Evolutionary conservation across 2,797 vertebrate genomes (phyloP), one percentile per base, ranked within the genome.

Genomic region (Leptoclinus maculatus): DNA sequence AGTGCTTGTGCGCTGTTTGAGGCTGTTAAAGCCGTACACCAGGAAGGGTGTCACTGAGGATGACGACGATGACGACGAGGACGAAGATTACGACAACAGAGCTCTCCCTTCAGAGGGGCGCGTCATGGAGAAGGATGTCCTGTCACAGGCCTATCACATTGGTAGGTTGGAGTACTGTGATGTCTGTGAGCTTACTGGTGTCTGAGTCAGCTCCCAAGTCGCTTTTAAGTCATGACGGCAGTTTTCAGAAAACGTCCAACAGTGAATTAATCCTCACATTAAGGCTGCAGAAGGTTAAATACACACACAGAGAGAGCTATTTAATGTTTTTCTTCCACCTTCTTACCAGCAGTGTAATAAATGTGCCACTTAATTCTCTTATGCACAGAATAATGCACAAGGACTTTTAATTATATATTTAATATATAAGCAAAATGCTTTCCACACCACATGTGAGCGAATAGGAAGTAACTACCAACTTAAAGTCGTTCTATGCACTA

Each of bases 61-160:
- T 14, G 96, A 96, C 0, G 96, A 96, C 0, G 96, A 95, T 0
- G 96, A 97, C 0, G 95, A 96, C 0, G 97, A 94, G 0, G 90
- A 98, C 0, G 96, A 97, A 0, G 97, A 96, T 6, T 95, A 96
- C 36, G 89, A 91, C 1, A 90, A 94, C 0, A 96, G 95, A 1
- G 92, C 27, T 1, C 79, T 93, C 13, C 92, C 93, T 16, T 89
- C 93, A 0, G 92, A 96, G 75, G 95, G 97, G 21, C 94, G 96
- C 5, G 89, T 97, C 80, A 96, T 95, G 21, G 97, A 99, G 92
- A 95, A 88, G 16, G 97, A 99, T 62, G 83, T 97, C 74, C 90
- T 99, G 53, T 93, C 96, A 0, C 98, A 99, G 91, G 97, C 97
- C 47, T 99, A 98, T 41, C 93, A 96, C 36, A 93, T 97, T 47